These are phyloP conservation scores for Drosophila sordidapex DNA, from an alignment of 2,888 invertebrate genomes.

Conservation along the genomic window DNA sequence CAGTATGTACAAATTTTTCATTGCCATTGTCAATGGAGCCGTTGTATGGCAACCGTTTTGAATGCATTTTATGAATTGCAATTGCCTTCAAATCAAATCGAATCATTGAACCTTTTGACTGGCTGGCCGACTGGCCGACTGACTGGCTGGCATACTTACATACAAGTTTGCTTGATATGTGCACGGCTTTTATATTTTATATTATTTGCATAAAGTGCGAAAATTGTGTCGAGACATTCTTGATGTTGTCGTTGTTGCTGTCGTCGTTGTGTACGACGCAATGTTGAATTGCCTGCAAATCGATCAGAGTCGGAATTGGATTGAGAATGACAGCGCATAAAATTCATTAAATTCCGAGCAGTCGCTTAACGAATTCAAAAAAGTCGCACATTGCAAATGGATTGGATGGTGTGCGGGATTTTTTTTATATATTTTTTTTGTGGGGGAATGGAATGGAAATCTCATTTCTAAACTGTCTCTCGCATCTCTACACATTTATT, in stretches of 20 bases:
- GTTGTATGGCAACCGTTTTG: slow-evolving; percentile 53
- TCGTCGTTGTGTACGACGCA: neutral
- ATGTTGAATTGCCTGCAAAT: slow-evolving; percentile 44
- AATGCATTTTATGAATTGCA: slow-evolving; percentile 61
- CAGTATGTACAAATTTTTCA: slow-evolving; percentile 47
- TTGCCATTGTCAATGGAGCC: slow-evolving; percentile 73
- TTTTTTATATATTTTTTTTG: neutral
- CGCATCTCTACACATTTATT: slow-evolving; percentile 40
- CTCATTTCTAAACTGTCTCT: slow-evolving; percentile 36
- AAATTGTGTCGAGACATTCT: slow-evolving; percentile 38
- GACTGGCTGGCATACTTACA: slow-evolving; percentile 24
- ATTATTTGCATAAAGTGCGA: slow-evolving; percentile 65
- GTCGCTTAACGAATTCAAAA: slow-evolving; percentile 58
- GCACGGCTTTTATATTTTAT: slow-evolving; percentile 28
- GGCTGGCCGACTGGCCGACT: slow-evolving; percentile 32
- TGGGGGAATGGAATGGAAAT: slow-evolving; percentile 29
- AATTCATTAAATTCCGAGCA: slow-evolving; percentile 70
- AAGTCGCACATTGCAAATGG: slow-evolving; percentile 45
- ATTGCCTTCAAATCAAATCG: slow-evolving; percentile 58
- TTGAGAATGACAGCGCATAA: slow-evolving; percentile 52
- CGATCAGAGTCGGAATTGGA: slow-evolving; percentile 45
- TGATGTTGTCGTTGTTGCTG: slow-evolving; percentile 1
- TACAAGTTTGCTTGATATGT: slow-evolving; percentile 54
- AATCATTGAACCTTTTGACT: slow-evolving; percentile 63
- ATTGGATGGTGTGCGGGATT: slow-evolving; percentile 12